phyloP scores from a whole-genome alignment of 2,113 vertebrate species.

The Callipepla squamata region DNA sequence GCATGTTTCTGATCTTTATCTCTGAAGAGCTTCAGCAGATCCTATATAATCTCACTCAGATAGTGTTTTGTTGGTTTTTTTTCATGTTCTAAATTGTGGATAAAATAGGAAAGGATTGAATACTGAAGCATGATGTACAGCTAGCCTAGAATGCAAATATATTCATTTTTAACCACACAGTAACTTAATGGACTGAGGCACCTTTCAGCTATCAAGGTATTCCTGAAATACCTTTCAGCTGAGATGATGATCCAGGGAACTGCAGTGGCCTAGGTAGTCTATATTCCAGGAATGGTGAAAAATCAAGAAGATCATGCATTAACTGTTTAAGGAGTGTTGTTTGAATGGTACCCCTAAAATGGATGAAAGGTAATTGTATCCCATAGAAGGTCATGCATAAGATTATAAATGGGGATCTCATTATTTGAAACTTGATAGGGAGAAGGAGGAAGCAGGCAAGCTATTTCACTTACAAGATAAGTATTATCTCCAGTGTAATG shows the following conservation, averaged over 20 bases:
- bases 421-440: not conserved
- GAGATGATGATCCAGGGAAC: not conserved
- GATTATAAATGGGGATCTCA: not conserved
- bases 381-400: not conserved
- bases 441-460: not conserved
- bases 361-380: not conserved
- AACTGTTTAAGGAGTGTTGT: not conserved
- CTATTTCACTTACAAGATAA: not conserved
- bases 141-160: not conserved
- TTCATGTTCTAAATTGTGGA: not conserved
- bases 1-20: not conserved
- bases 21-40: not conserved
- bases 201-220: not conserved
- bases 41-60: not conserved
- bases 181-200: rapidly evolving
- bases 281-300: not conserved
- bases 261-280: not conserved
- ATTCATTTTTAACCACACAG: not conserved
- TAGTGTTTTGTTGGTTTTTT: not conserved
- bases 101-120: not conserved
- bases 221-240: not conserved
- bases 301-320: not conserved
- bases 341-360: not conserved
- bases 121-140: not conserved
- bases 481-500: not conserved